These are phyloP conservation scores for Ctena decussata DNA, from an alignment of 2,888 invertebrate species.

Conservation along the genomic window DNA sequence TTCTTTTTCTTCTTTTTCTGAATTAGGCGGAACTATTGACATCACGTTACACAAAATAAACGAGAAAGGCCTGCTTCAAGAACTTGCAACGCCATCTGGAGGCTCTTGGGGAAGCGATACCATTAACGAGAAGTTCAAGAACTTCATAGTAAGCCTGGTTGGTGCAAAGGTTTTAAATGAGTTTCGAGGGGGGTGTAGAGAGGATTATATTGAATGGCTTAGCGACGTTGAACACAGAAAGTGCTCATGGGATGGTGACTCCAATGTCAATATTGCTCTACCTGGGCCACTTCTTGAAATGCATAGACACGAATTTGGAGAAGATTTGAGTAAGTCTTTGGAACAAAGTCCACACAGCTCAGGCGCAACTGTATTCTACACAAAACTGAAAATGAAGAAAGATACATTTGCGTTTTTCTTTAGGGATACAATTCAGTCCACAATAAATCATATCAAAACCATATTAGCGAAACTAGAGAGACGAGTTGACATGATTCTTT, in stretches of 20 bases:
- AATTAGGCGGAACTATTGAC: constrained; percentile 52
- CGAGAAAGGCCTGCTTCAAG: constrained; percentile 23
- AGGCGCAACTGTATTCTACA: background rate
- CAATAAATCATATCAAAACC: constrained; percentile 10
- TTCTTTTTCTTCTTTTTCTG: too few relatives aligned
- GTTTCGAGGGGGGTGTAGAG: constrained; percentile 17
- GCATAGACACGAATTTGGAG: background rate
- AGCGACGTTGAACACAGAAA: constrained; percentile 43
- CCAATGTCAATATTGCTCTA: background rate
- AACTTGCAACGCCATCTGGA: constrained; percentile 32
- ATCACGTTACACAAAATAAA: constrained; percentile 35
- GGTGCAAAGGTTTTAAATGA: constrained; percentile 26
- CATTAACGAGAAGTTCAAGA: constrained; percentile 33
- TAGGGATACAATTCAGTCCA: constrained; percentile 10
- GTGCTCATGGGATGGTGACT: constrained; percentile 9
- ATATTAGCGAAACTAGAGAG: constrained; percentile 6
- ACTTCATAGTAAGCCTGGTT: constrained; percentile 21
- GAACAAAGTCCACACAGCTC: background rate
- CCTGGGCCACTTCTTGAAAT: constrained; percentile 8
- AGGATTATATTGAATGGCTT: constrained; percentile 25
- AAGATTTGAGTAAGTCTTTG: background rate
- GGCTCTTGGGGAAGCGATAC: constrained; percentile 43
- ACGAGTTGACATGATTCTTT: constrained; percentile 15
- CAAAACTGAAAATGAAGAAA: constrained; percentile 16
- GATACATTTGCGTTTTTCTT: constrained; percentile 15